Percentiles rank a stretch among this genome's conserved stretches.
Conservation (phyloP, 2,888 invertebrate species). For the Bibio marci region DNA sequence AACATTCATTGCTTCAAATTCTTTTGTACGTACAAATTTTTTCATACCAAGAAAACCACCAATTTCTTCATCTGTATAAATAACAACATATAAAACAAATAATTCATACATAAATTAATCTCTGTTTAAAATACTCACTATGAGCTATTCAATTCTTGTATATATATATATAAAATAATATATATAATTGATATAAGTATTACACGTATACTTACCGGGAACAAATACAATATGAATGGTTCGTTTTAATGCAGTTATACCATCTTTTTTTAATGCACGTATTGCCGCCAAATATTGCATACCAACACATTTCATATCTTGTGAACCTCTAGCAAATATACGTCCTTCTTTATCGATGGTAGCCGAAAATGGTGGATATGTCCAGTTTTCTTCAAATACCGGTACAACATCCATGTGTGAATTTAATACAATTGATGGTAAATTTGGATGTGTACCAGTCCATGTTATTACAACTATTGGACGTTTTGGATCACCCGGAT, state of each 20-base stretch:
- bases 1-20: slow-evolving; percentile 53
- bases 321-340: slow-evolving; percentile 73
- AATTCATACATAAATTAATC: too few species aligned
- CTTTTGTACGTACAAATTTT: slow-evolving; percentile 41
- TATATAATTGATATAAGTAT: too few species aligned
- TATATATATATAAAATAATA: too few species aligned
- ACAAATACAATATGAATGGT: slow-evolving; percentile 29
- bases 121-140: not conserved
- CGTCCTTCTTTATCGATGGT: slow-evolving; percentile 70
- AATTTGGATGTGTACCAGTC: slow-evolving; percentile 50
- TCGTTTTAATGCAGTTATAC: slow-evolving; percentile 31
- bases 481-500: slow-evolving; percentile 38
- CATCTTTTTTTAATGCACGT: slow-evolving; percentile 20
- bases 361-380: slow-evolving; percentile 72
- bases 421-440: slow-evolving; percentile 63
- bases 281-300: slow-evolving; percentile 60
- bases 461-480: slow-evolving; percentile 75
- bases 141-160: too few species aligned
- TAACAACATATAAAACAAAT: too few species aligned
- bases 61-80: slow-evolving; percentile 33
- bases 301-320: slow-evolving; percentile 78
- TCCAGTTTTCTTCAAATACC: slow-evolving; percentile 81
- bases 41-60: slow-evolving; percentile 57
- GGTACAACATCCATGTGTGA: slow-evolving; percentile 98
- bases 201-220: slow-evolving; percentile 31